Evolutionary conservation across 2,113 vertebrate genomes (phyloP), one percentile per base, ranked within the genome.

Genomic region (Oostethus manadensis): DNA sequence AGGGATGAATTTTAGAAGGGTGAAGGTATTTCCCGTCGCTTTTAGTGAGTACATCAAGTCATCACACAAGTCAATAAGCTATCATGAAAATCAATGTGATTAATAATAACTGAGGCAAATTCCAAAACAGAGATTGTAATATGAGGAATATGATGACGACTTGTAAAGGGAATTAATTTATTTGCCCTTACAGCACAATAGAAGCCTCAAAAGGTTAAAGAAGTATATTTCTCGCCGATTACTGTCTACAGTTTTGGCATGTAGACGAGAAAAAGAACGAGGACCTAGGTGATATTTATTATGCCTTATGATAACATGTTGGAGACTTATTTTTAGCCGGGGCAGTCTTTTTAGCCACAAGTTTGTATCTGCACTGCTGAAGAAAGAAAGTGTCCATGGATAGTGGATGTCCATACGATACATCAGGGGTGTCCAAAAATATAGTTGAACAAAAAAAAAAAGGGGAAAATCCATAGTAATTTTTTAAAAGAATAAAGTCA

Each of bases 161-260:
- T 62, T 70, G 35, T 67, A 70, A 81, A 76, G 50, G 75, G 78
- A 77, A 63, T 51, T 69, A 49, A 67, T 65, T 74, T 66, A 22
- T 64, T 58, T 11, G 60, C 62, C 45, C 68, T 70, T 0, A 15
- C 29, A 73, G 71, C 60, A 47, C 60, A 71, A 57, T n/a, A 46
- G 17, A 50, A 63, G 58, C 66, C 48, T 71, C 54, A 17, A 10
- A 58, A 40, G 46, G 54, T 58, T 66, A 62, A 21, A 9, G 8
- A 1, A 68, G 44, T 38, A 20, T 18, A 17, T n/a, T 10, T 42
- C 60, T 78, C 46, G 56, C 51, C 33, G 58, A 61, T 45, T 33
- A 43, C 48, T 51, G 2, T 43, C 38, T 46, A 11, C 4, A 35
- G 46, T 68, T 66, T 68, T 65, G 51, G 23, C 63, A 16, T 51